Evolutionary conservation across 2,113 vertebrate genomes (phyloP), one percentile per base, ranked within the genome.

Genomic region (Corythornis madagascariensis): DNA sequence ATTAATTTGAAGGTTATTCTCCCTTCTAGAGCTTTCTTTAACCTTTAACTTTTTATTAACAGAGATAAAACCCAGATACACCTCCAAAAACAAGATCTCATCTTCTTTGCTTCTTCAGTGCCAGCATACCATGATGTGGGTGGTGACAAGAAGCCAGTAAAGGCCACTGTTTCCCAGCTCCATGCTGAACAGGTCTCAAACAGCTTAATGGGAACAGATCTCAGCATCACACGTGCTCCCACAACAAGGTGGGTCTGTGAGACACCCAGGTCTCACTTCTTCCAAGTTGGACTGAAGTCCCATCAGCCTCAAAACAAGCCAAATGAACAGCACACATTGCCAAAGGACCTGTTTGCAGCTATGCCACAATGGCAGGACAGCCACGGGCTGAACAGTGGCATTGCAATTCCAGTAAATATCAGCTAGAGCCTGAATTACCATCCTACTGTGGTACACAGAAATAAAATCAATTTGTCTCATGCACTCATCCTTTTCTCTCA

Each of bases 111-210:
- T 66, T 47, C 55, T 66, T 66, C 35, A n/a, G 42, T n/a, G 10
- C 28, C 29, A 74, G 42, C 13, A 10, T 26, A 29, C 28, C 4
- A 0, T 43, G 28, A 50, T 4, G 2, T 0, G 0, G 10, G 26
- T 33, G 13, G 42, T 40, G 42, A 67, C 13, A 22, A 93, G 17
- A 70, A 86, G 25, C 17, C 88, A 80, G 35, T 8, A 4, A 38
- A 80, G 43, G 15, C 9, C 10, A 13, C 11, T 8, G 13, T 38
- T 73, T 64, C 42, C 60, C 47, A 86, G 40, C 7, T 20, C 22
- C 2, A 4, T 56, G 55, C 52, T 22, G 16, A 74, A 48, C 13
- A 60, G 25, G 10, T 42, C 70, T 55, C 15, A n/a, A 22, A 19
- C 38, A 59, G 38, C 19, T 9, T 56, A 57, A 33, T 2, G 17